Evolutionary conservation across 2,888 invertebrate genomes (phyloP).

Genomic region (Xestia ashworthii): DNA sequence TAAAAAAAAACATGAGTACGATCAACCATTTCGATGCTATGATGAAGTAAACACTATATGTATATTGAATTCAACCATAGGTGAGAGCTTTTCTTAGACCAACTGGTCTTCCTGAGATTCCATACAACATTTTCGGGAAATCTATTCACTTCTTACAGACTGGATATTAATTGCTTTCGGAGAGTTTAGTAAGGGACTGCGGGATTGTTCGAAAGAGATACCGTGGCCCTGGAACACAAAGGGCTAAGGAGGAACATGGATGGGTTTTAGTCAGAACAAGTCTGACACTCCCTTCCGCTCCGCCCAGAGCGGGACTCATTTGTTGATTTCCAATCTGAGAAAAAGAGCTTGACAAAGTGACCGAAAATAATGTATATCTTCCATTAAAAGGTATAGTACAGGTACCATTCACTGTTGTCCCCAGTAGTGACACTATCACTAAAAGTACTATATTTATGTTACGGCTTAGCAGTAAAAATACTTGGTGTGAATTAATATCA

Average conservation of each 20-base stretch:
- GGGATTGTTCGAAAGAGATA: too few relatives aligned
- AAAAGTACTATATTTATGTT: constrained; percentile 46
- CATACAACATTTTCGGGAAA: background rate
- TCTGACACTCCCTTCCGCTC: too few relatives aligned
- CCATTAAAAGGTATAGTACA: background rate
- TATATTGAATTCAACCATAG: background rate
- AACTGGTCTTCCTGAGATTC: background rate
- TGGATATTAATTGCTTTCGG: background rate
- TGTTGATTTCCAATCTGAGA: too few relatives aligned
- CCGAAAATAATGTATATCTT: background rate
- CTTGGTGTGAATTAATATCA: constrained; percentile 58
- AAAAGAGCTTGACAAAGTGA: background rate
- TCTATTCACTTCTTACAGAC: background rate
- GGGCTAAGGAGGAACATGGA: too few relatives aligned
- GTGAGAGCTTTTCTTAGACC: background rate
- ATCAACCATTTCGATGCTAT: background rate
- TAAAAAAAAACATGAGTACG: background rate
- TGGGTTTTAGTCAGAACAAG: too few relatives aligned
- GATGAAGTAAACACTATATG: background rate
- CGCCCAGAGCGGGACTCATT: too few relatives aligned
- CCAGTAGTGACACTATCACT: constrained; percentile 38
- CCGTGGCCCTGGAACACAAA: too few relatives aligned
- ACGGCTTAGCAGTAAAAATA: constrained; percentile 50
- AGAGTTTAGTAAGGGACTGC: background rate
- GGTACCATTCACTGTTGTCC: background rate